Percentiles rank a stretch among this genome's conserved stretches.
phyloP scores from a whole-genome alignment of 2,888 invertebrate species.

The Lampropteryx suffumata region DNA sequence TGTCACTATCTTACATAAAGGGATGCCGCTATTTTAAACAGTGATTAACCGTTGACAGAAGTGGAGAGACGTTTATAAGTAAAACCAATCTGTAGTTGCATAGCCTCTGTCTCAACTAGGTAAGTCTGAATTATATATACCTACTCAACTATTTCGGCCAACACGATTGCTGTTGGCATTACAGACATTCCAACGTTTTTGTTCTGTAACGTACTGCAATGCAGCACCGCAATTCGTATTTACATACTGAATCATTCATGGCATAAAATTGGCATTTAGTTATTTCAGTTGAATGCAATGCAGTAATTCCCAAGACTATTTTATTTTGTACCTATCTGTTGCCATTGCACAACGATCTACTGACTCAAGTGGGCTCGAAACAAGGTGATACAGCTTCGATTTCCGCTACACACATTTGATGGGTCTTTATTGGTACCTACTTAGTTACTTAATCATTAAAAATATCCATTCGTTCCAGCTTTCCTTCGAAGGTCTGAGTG shows the following conservation, averaged over 20 bases:
- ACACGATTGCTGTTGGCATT: conserved; percentile 5
- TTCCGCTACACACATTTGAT: too few species aligned
- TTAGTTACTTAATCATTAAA: too few species aligned
- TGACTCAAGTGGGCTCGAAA: too few species aligned
- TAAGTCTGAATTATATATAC: not conserved
- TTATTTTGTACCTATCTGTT: too few species aligned
- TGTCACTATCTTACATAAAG: too few species aligned
- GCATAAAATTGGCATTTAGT: conserved; percentile 4
- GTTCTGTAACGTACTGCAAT: conserved; percentile 8
- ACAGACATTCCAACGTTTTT: not conserved
- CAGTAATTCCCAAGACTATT: too few species aligned
- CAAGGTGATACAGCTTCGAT: too few species aligned
- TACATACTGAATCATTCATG: conserved; percentile 15
- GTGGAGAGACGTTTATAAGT: too few species aligned
- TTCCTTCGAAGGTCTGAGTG: conserved; percentile 62
- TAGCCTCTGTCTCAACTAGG: not conserved
- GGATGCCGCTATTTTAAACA: too few species aligned
- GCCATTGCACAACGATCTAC: too few species aligned
- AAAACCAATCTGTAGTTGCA: not conserved
- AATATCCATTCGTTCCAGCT: conserved; percentile 44
- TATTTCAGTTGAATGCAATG: not conserved
- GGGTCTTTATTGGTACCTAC: too few species aligned
- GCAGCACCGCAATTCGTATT: conserved; percentile 4
- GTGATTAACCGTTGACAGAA: too few species aligned
- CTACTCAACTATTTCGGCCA: not conserved